Base-by-base conservation (phyloP, 2,797 vertebrate genomes). In the Anableps anableps region DNA sequence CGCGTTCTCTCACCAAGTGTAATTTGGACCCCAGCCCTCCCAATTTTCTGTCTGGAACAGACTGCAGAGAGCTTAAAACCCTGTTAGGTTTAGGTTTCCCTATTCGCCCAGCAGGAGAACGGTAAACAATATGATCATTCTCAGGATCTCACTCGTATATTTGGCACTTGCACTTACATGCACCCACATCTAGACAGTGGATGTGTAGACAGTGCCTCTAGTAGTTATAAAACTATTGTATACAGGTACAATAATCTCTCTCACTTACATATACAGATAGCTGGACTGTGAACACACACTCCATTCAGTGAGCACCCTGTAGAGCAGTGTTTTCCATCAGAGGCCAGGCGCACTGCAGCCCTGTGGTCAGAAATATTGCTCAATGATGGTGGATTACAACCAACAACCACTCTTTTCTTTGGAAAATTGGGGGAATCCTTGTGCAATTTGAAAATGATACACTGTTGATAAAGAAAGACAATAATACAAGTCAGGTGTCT, bases 1-100 rank as follows among this genome's bases (percentile, higher is more conserved):
- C 90, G 91, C 88, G 84, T 95, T 96, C 94, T 94, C 92, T 94
- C 79, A 88, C 88, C 74, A 53, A 93, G 93, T 89, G 87, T 93
- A 94, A 95, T 95, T 95, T 95, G 90, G 93, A 94, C 87, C 90
- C 88, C 83, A 85, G 92, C 91, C 88, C 88, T 93, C 88, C 88
- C 89, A 94, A 94, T 95, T 94, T 95, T 95, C 94, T 95, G 94
- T 95, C 95, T 96, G 92, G 90, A 91, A 87, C 88, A 64, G 90
- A 83, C 86, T 85, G 81, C 77, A 84, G 90, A 88, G 92, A 91
- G 88, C 88, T 81, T 83, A 82, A 80, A 88, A 88, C 72, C 74
- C 78, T 45, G 81, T 90, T 88, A 81, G 81, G 85, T 81, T 94
- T 91, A 84, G 85, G 92, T 93, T 94, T 88, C 85, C 87, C 83